These are phyloP conservation scores for Aphaenogaster floridana DNA, from an alignment of 1,140 invertebrate species.

Conservation along the genomic window DNA sequence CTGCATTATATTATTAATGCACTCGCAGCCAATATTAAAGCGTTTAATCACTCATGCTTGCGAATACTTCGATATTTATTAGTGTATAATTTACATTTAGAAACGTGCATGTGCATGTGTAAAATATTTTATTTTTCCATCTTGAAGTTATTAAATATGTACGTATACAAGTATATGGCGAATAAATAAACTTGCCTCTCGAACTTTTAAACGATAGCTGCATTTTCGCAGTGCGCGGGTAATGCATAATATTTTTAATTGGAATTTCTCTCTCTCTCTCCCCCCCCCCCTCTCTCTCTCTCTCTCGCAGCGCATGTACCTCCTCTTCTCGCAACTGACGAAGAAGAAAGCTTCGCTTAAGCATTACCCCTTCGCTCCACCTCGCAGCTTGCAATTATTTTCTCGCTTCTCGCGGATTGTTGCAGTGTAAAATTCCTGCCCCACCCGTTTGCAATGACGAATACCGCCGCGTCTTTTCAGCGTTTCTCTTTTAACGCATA, in stretches of 20 bases:
- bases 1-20: background rate
- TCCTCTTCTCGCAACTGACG: conserved; percentile 47
- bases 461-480: conserved; percentile 11
- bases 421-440: conserved; percentile 81
- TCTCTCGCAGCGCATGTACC: conserved; percentile 21
- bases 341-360: conserved; percentile 64
- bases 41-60: background rate
- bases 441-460: background rate
- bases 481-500: conserved; percentile 59
- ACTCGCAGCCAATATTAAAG: conserved; percentile 9
- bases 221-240: conserved; percentile 83
- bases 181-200: conserved; percentile 70
- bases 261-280: conserved; percentile 74
- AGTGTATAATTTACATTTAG: background rate
- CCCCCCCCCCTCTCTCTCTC: conserved; percentile 28
- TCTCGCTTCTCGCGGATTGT: conserved; percentile 82
- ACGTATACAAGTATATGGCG: background rate
- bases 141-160: background rate
- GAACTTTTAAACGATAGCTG: conserved; percentile 85
- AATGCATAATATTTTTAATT: conserved; percentile 87
- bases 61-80: conserved; percentile 1
- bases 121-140: background rate
- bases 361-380: conserved; percentile 23
- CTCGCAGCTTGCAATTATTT: conserved; percentile 80
- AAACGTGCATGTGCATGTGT: background rate